Conservation (phyloP, 2,888 invertebrate species). For the Sipha maydis region DNA sequence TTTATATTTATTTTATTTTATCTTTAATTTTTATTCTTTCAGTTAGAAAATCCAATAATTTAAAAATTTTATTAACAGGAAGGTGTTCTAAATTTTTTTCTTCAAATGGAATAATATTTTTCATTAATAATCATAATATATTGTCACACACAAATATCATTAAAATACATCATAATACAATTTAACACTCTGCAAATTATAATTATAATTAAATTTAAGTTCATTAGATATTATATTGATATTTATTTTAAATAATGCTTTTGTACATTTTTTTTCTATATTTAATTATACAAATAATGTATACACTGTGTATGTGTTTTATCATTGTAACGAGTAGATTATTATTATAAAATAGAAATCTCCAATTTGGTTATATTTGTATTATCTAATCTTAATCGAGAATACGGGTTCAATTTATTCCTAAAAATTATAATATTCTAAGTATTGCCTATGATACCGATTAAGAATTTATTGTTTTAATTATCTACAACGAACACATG, state of each 20-base stretch:
- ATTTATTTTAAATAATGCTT: not conserved
- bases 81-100: not conserved
- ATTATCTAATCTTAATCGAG: conserved; percentile 33
- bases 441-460: conserved; percentile 22
- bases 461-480: conserved; percentile 6
- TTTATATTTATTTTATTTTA: too few relatives aligned
- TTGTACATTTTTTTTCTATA: not conserved
- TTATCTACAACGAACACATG: conserved; percentile 6
- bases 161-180: too few relatives aligned
- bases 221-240: too few relatives aligned
- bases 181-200: too few relatives aligned
- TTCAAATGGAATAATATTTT: not conserved
- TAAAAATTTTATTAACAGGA: not conserved
- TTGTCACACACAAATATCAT: too few relatives aligned
- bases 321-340: not conserved
- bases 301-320: not conserved
- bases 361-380: conserved; percentile 6
- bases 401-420: not conserved
- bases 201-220: too few relatives aligned
- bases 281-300: not conserved
- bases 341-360: conserved; percentile 7
- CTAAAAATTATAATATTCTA: conserved; percentile 27
- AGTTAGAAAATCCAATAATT: not conserved
- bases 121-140: too few relatives aligned
- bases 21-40: too few relatives aligned